A percentile compares a stretch with the other conserved stretches of the same genome.
phyloP scores from a whole-genome alignment of 2,113 vertebrate species.

The Gobiocypris rarus region DNA sequence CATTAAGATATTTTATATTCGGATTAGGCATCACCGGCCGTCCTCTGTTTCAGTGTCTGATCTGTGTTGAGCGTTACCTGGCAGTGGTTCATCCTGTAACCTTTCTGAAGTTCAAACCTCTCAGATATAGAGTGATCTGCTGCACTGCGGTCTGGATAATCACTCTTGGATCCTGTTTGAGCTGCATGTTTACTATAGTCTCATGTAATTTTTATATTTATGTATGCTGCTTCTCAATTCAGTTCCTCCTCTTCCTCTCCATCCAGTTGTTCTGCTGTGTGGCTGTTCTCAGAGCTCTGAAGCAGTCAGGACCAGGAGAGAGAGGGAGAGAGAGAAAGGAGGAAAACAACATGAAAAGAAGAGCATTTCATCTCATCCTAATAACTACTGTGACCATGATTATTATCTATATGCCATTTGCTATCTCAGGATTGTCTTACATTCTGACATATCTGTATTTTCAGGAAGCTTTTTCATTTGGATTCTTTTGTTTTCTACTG shows the following conservation, averaged over 20 bases:
- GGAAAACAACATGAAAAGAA: background rate
- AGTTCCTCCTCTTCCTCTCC: background rate
- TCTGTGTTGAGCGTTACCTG: background rate
- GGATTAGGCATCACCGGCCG: background rate
- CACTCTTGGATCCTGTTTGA: background rate
- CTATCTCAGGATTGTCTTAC: background rate
- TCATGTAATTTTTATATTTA: background rate
- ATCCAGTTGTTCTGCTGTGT: background rate
- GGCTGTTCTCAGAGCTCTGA: conserved; percentile 10
- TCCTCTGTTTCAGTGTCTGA: background rate
- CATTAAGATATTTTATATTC: background rate
- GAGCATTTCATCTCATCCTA: background rate
- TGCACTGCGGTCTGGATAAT: fast-evolving
- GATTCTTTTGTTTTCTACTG: background rate
- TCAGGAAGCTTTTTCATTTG: background rate
- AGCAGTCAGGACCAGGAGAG: background rate
- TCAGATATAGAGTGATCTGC: conserved; percentile 2
- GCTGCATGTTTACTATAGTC: background rate
- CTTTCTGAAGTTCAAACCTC: background rate
- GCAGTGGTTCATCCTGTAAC: background rate
- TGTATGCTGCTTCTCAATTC: background rate
- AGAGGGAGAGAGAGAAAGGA: background rate
- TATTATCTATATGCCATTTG: background rate
- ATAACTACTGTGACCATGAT: background rate
- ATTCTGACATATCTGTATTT: background rate